Conservation (phyloP, 23 tunicate species). For the Corella eumyota region DNA sequence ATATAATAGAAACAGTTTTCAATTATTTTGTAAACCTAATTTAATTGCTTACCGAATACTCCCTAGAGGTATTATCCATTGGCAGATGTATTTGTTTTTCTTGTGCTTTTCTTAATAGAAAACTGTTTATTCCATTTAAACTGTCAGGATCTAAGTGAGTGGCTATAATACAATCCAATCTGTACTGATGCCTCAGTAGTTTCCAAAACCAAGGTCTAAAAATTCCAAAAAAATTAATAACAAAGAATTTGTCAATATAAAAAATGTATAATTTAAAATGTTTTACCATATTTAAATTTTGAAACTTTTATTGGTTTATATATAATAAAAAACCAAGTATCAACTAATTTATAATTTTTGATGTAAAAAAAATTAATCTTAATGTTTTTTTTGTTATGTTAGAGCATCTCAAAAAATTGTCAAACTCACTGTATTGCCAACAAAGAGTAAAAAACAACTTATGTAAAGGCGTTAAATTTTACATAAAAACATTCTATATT, state of each 20-base stretch:
- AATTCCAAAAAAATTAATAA: neutral
- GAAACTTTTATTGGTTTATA: too few species aligned
- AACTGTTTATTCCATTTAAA: slow-evolving; percentile 53
- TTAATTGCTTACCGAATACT: slow-evolving; percentile 23
- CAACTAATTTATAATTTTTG: too few species aligned
- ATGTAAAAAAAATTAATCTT: too few species aligned
- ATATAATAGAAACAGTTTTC: too few species aligned
- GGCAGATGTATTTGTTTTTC: slow-evolving; percentile 58
- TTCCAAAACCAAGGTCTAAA: slow-evolving; percentile 74
- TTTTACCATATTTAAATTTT: too few species aligned
- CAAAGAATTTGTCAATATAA: neutral
- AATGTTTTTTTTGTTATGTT: too few species aligned
- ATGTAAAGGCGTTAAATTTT: too few species aligned
- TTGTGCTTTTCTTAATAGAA: slow-evolving; percentile 57
- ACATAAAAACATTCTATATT: too few species aligned
- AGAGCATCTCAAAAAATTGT: too few species aligned
- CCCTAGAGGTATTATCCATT: slow-evolving; percentile 37
- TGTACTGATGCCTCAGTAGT: slow-evolving; percentile 38
- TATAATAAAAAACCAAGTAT: too few species aligned
- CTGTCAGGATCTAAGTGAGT: slow-evolving; percentile 45
- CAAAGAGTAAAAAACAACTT: too few species aligned
- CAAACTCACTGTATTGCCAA: too few species aligned
- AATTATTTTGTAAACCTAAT: neutral
- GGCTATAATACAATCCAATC: slow-evolving; percentile 65
- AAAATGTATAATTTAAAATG: neutral